Conservation (phyloP, 1,140 invertebrate genomes). For the Brachionus rubens region DNA sequence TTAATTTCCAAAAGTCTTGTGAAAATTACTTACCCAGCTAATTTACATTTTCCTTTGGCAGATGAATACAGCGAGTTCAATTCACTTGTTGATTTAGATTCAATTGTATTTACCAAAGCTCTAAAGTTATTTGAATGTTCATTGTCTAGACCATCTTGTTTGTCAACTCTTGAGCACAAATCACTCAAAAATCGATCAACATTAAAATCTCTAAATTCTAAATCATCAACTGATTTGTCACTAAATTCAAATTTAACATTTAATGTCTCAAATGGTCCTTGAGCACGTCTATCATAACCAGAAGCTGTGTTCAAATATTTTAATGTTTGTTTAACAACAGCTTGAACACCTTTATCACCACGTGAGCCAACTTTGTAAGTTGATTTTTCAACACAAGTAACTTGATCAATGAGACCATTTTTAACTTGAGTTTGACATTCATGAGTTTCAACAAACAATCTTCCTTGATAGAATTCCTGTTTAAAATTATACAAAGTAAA, state of each 20-base stretch:
- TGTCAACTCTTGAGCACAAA: not conserved
- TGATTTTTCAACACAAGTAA: conserved; percentile 29
- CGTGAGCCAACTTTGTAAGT: conserved; percentile 36
- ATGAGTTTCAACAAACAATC: conserved; percentile 36
- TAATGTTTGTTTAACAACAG: conserved; percentile 37
- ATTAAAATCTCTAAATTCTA: conserved; percentile 26
- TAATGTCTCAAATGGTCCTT: conserved; percentile 2
- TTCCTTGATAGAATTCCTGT: conserved; percentile 42
- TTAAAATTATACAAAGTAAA: no score
- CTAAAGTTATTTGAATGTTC: conserved; percentile 42
- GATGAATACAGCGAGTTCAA: not conserved
- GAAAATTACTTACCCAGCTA: not conserved
- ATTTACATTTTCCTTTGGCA: conserved; percentile 10
- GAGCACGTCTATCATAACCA: conserved; percentile 28
- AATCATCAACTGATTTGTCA: conserved; percentile 27
- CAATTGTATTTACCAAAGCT: conserved; percentile 4
- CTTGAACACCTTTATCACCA: conserved; percentile 39
- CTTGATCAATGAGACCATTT: conserved; percentile 19
- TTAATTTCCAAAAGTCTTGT: not conserved
- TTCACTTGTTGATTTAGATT: not conserved
- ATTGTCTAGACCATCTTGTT: conserved; percentile 3
- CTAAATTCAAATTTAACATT: conserved; percentile 37
- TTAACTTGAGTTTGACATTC: not conserved
- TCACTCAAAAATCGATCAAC: not conserved
- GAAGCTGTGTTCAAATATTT: not conserved